phyloP scores from a whole-genome alignment of 2,797 vertebrate species.

The Oryzias dopingdopingensis region DNA sequence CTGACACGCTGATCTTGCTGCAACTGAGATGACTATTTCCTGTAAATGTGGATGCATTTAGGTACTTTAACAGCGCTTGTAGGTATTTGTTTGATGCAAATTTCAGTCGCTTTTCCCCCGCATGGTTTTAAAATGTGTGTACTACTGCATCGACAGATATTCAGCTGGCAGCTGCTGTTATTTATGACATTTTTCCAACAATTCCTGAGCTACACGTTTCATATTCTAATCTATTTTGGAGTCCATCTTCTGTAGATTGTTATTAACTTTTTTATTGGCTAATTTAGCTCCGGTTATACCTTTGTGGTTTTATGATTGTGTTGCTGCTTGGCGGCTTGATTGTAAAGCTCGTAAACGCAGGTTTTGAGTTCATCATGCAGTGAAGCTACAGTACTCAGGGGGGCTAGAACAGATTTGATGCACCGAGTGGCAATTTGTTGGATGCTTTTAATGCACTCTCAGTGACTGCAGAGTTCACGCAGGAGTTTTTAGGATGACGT shows the following conservation, averaged over 20 bases:
- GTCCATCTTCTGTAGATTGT: conserved; percentile 3
- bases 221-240: not conserved
- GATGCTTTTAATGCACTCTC: conserved; percentile 5
- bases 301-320: conserved; percentile 42
- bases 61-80: not conserved
- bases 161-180: not conserved
- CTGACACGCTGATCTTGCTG: too few relatives aligned
- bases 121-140: not conserved
- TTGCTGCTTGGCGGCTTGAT: conserved; percentile 31
- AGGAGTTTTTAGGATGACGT: conserved; percentile 2
- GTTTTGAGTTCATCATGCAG: conserved; percentile 13
- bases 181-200: not conserved
- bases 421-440: conserved; percentile 24
- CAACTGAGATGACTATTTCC: conserved; percentile 4
- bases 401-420: conserved; percentile 20
- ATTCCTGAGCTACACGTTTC: not conserved
- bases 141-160: not conserved
- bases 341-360: conserved; percentile 37
- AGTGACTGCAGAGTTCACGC: conserved; percentile 10
- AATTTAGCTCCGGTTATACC: conserved; percentile 30
- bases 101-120: not conserved
- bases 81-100: not conserved
- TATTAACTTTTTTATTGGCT: conserved; percentile 29
- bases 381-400: conserved; percentile 27
- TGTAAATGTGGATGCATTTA: conserved; percentile 7